These are phyloP conservation scores for Coptotermes formosanus DNA, from an alignment of 1,140 invertebrate genomes.

Conservation along the genomic window DNA sequence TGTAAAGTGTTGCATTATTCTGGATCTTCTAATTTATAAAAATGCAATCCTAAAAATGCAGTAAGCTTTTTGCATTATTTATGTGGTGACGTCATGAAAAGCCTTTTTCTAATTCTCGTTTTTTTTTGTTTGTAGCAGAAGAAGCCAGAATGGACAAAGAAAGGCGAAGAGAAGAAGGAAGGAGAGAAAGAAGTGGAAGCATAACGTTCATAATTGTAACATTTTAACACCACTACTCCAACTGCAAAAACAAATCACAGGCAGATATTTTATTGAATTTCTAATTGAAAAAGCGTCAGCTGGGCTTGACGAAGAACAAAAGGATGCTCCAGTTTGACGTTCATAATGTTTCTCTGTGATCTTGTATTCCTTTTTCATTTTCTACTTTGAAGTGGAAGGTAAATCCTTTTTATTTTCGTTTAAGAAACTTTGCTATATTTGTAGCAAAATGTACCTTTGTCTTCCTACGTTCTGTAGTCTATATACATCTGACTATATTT, in stretches of 20 bases:
- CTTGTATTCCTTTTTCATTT: not conserved
- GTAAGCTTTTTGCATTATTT: no score
- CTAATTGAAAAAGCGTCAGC: no score
- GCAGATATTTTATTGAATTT: no score
- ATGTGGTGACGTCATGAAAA: no score
- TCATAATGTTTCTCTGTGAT: not conserved
- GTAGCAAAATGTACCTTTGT: not conserved
- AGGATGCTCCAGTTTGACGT: not conserved
- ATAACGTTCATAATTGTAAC: slow-evolving; percentile 29
- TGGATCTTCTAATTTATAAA: no score
- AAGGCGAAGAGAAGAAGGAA: slow-evolving; percentile 77
- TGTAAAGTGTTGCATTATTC: no score
- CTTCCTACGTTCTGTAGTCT: not conserved
- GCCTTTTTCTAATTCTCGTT: not conserved
- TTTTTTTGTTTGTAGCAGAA: slow-evolving; percentile 58
- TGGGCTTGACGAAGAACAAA: no score
- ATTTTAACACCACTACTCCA: not conserved
- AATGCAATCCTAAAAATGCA: no score
- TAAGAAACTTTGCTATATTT: not conserved
- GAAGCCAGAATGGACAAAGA: slow-evolving; percentile 89
- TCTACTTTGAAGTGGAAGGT: not conserved
- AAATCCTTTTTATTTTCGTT: not conserved
- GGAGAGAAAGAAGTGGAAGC: slow-evolving; percentile 68
- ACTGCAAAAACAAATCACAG: no score
- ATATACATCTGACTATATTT: no score